A percentile compares a stretch with the other conserved stretches of the same genome.
phyloP scores from a whole-genome alignment of 2,888 invertebrate genomes.

The Hanleya hanleyi region DNA sequence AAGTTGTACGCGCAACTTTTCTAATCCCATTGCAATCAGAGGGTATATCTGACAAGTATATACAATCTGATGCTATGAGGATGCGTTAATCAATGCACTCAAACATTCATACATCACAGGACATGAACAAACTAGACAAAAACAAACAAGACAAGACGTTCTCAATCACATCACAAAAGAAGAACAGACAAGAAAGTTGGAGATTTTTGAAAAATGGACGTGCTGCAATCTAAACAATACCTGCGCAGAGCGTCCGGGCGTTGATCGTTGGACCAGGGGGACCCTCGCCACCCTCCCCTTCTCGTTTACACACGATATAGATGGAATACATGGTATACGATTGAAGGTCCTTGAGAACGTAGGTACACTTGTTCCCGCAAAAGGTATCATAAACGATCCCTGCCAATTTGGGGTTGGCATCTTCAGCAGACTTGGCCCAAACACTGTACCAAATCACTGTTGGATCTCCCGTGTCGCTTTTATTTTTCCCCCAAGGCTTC shows the following conservation, averaged over 20 bases:
- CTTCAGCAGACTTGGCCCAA: constrained; percentile 21
- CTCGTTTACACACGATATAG: constrained; percentile 49
- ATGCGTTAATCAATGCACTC: too few species aligned
- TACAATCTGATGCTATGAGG: too few species aligned
- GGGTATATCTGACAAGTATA: too few species aligned
- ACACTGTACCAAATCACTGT: constrained; percentile 60
- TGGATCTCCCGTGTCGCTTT: constrained; percentile 59
- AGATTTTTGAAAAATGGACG: too few species aligned
- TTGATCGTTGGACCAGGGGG: constrained; percentile 54
- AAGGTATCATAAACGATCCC: constrained; percentile 32
- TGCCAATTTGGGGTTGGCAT: background rate
- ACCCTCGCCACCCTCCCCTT: constrained; percentile 59
- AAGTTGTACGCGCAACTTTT: too few species aligned
- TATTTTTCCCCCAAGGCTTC: constrained; percentile 54
- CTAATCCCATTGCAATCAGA: too few species aligned
- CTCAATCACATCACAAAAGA: too few species aligned
- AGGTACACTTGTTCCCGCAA: constrained; percentile 46
- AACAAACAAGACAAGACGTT: too few species aligned
- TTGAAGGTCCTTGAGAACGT: constrained; percentile 50
- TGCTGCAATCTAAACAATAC: too few species aligned
- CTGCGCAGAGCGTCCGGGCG: constrained; percentile 54
- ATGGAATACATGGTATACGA: constrained; percentile 63
- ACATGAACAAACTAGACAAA: too few species aligned
- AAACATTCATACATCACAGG: too few species aligned
- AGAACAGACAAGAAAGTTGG: too few species aligned